These are phyloP conservation scores for Bos taurus DNA, from an alignment of 2,113 vertebrate species.

Conservation along the genomic window ARS-UCD2.0 NC_037333.1:93571501-93572000, in stretches of 20 bases:
- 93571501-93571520: not conserved
- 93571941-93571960: not conserved
- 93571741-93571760: not conserved
- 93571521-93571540: not conserved
- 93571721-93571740: not conserved
- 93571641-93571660: not conserved
- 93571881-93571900: not conserved
- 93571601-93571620: not conserved
- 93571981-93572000: not conserved
- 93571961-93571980: not conserved
- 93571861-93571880: not conserved
- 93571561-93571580: not conserved
- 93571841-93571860: not conserved
- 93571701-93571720: not conserved
- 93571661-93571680: not conserved
- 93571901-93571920: not conserved
- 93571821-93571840: not conserved
- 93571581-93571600: not conserved
- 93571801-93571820: not conserved
- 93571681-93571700: not conserved
- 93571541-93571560: not conserved
- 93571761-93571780: not conserved
- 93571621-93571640: not conserved
- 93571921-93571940: not conserved
- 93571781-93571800: not conserved